Base-by-base conservation (phyloP, 2,888 invertebrate species). In the Luperina testacea region DNA sequence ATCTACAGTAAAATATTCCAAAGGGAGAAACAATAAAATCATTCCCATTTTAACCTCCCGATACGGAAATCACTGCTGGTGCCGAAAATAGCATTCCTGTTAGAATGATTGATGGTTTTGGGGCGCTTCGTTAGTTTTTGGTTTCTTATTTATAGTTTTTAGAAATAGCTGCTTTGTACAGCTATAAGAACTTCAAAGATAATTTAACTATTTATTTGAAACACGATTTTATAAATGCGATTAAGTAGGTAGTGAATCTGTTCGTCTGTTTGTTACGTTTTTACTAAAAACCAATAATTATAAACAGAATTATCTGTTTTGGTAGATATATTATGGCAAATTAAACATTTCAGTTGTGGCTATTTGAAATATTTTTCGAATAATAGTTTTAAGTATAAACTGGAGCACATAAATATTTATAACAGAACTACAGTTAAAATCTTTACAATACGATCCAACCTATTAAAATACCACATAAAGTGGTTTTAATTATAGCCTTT, bases 371-470 rank as follows among this genome's bases (percentile, higher is more conserved):
- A 45, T 45, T 53, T 57, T 24, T 27, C 15, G 11, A 24, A n/a
- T 65, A 45, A 45, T 32, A 9, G 17, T 53, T 24, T 27, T 32
- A 63, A n/a, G 24, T n/a, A 63, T 20, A 80, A 80, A 80, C 53
- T 32, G 15, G 24, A 8, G n/a, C 9, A 51, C n/a, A 83, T 64
- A 67, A 71, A 76, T 61, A 76, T 85, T 85, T 75, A 75, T 27
- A n/a, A 59, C 38, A 38, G 38, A 38, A 38, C 5, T n/a, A 72
- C 32, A 38, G 20, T 72, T 72, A 7, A 71, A 69, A 84, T 74
- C n/a, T 65, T 67, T 42, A 75, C 51, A 72, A 57, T 71, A 32
- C 24, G 24, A 24, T n/a, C 61, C 59, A 20, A 51, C 61, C 59
- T 15, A 51, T 75, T 76, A 63, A 81, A 64, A 72, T 72, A 32